Base-by-base conservation (phyloP, 2,888 invertebrate species). In the Julus scanicus region DNA sequence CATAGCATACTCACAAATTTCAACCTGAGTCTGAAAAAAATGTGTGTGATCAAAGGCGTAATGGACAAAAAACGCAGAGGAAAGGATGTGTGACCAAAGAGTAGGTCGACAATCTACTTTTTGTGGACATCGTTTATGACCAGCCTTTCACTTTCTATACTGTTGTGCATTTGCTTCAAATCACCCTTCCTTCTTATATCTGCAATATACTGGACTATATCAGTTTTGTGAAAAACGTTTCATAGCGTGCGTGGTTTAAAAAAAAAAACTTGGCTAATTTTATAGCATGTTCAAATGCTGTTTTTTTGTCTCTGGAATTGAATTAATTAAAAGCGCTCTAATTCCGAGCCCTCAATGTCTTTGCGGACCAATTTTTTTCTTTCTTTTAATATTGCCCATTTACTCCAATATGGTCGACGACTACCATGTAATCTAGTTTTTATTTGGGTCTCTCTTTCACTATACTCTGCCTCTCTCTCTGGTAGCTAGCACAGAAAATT, bases 331-430 rank as follows among this genome's bases (percentile, higher is more conserved):
- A 37, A 29, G 80, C 2, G 80, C 29, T 71, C 29, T 71, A 71
- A 71, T 71, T 20, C 71, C 29, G 11, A 29, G 80, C 37, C 29
- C 80, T 44, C 37, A 80, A 29, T 80, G 80, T 80, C 37, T 39
- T 80, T 80, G 37, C 80, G 29, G 37, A 37, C 4, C 37, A 13
- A 29, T 71, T 71, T 71, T 71, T 57, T 57, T 57, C 29, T 71
- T 71, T 71, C 71, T 29, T 71, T 80, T 39, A 80, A 39, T 80
- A 80, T 80, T 37, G 80, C 37, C 80, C 80, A 80, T 80, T 80
- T 80, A 39, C 80, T 37, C 80, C 80, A 37, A 37, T 80, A 80
- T 80, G 80, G 80, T 13, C 29, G 71, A 29, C 80, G 80, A 80
- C 80, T 80, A 29, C 4, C 80, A 39, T 15, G 37, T 15, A 80